Evolutionary conservation across 2,888 invertebrate genomes (phyloP), one percentile per base, ranked within the genome.

Genomic region (Halocaridina rubra): DNA sequence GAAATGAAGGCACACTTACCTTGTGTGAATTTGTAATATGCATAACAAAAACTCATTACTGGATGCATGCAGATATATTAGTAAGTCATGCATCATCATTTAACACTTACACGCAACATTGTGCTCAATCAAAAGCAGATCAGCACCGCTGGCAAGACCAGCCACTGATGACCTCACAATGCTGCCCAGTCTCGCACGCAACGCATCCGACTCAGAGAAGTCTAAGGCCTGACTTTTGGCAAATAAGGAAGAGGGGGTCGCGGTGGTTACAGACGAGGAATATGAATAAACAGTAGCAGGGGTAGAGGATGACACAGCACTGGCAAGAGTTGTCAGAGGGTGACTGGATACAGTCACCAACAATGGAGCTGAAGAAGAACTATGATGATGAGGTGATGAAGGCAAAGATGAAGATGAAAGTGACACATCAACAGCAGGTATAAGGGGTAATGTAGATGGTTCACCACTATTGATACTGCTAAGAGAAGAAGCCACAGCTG

Each of bases 121-220:
- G 24, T 46, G 79, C 80, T 88, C 86, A 79, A 84, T 74, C 61
- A 84, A 57, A 46, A 80, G 64, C 59, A 86, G 74, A 32, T 86
- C 69, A 74, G 84, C 84, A 19, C 84, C 81, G 39, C 81, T 76
- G 61, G 85, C 78, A 32, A 88, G 74, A 24, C 88, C 76, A 30
- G 74, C 67, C n/a, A 72, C 90, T 3, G 93, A 92, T 89, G 92
- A 92, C 76, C 93, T 92, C 1, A 95, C 94, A 89, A 95, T 95
- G 90, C 93, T 94, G 46, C 94, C 93, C 84, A 93, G 91, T 88
- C 94, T 92, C 39, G 92, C 91, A 39, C 94, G 92, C 88, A 94
- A 91, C 86, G 92, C 92, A 89, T 94, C 93, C 84, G 86, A 86
- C 64, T 71, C 76, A 24, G 88, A 74, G 81, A 86, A 88, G 77